Base-by-base conservation (phyloP, 2,888 invertebrate genomes). In the Yponomeuta plumbellus region DNA sequence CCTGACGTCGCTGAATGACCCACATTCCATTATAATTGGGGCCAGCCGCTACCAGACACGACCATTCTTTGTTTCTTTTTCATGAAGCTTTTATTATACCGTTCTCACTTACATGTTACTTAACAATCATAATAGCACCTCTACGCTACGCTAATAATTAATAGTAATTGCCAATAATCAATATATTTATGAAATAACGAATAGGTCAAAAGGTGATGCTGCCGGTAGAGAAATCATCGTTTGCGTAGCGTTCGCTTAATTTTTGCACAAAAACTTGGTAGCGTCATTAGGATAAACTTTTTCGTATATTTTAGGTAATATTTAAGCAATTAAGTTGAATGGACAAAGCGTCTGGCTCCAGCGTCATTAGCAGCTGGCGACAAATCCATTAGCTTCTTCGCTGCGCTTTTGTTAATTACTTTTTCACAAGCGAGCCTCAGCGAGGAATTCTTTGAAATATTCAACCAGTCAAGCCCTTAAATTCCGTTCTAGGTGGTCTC, bases 11-110 rank as follows among this genome's bases (percentile, higher is more conserved):
- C 58, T 44, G 20, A 64, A 39, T 74, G 73, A 72, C 74, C 74
- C 71, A 74, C 73, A 75, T 75, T 72, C 72, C 67, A 68, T 57
- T 58, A 65, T 74, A 75, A 73, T 74, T 72, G 71, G 69, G 68
- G 68, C 61, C 61, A 64, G 26, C 61, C 66, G 17, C 44, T 61
- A 61, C 59, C 22, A 58, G 59, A 44, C 61, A 66, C 66, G 40
- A 17, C 56, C 34, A 26, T 11, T 65, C 20, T 20, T 65, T 57
- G 52, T 65, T 52, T 52, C 57, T 57, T 65, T 65, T 52, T 52
- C 44, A 52, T 13, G 4, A 40, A 52, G n/a, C 23, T 20, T 56
- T 64, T 63, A 34, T 20, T n/a, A 57, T 57, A 20, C 11, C 22
- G 22, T 59, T 21, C 6, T 59, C 4, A 52, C 44, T 52, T 52